A percentile compares a stretch with the other conserved stretches of the same genome.
These are phyloP conservation scores for Campaea margaritaria DNA, from an alignment of 2,888 invertebrate species.

Conservation along the genomic window DNA sequence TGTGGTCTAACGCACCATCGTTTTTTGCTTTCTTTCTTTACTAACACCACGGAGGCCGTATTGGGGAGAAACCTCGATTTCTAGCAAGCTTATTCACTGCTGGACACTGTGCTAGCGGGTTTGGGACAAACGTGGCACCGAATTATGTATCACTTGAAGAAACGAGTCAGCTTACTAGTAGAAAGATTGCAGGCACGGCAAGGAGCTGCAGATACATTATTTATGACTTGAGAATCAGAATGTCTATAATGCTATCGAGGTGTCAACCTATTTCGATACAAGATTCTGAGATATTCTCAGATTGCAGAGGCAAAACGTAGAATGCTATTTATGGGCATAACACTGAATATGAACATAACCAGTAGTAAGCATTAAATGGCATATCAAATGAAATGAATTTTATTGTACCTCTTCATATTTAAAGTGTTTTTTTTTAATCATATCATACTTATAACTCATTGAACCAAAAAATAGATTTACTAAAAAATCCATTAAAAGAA, in stretches of 20 bases:
- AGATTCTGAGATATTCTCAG: neutral
- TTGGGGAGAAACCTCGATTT: neutral
- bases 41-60: too few relatives aligned
- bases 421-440: too few relatives aligned
- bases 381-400: too few relatives aligned
- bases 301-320: neutral
- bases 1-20: too few relatives aligned
- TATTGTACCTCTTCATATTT: too few relatives aligned
- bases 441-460: too few relatives aligned
- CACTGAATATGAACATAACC: too few relatives aligned
- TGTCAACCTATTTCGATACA: constrained; percentile 1
- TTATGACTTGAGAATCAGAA: constrained; percentile 11
- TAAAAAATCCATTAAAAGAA: too few relatives aligned
- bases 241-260: constrained; percentile 23
- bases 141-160: constrained; percentile 37
- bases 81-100: constrained; percentile 1
- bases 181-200: constrained; percentile 21
- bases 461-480: too few relatives aligned
- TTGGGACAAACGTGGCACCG: constrained; percentile 25
- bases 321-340: neutral
- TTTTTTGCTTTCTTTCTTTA: too few relatives aligned
- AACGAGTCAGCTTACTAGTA: constrained; percentile 27
- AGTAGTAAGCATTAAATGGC: too few relatives aligned
- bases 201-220: constrained; percentile 24
- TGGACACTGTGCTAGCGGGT: constrained; percentile 8